Evolutionary conservation across 2,797 vertebrate genomes (phyloP).

Genomic region (Liasis olivaceus): DNA sequence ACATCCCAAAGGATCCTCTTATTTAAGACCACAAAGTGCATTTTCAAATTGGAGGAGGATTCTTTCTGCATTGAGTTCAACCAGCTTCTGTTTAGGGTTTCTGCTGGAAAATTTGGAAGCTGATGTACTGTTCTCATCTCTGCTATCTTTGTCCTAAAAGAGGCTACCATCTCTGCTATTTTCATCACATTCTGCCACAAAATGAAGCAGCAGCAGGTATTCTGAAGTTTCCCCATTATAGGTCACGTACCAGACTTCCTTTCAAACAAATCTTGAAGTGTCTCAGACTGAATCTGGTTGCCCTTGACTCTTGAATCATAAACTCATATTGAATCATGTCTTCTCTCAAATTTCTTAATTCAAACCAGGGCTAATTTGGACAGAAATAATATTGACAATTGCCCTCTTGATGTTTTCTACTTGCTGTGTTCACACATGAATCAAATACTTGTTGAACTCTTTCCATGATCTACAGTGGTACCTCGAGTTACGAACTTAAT

Average conservation of each 20-base stretch:
- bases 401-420: background rate
- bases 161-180: background rate
- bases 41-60: background rate
- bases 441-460: background rate
- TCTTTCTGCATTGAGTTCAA: background rate
- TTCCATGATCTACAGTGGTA: background rate
- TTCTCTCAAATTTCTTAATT: background rate
- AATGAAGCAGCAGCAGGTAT: background rate
- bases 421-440: background rate
- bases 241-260: background rate
- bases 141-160: background rate
- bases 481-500: too few species aligned
- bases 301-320: background rate
- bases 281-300: background rate
- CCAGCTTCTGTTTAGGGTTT: background rate
- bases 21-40: background rate
- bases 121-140: background rate
- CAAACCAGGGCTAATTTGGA: background rate
- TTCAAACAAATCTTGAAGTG: background rate
- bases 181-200: background rate
- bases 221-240: background rate
- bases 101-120: background rate
- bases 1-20: background rate
- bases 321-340: background rate
- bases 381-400: background rate